A percentile compares a stretch with the other conserved stretches of the same genome.
Conservation (phyloP, 1,140 invertebrate species). For the Cyclargus thomasi region DNA sequence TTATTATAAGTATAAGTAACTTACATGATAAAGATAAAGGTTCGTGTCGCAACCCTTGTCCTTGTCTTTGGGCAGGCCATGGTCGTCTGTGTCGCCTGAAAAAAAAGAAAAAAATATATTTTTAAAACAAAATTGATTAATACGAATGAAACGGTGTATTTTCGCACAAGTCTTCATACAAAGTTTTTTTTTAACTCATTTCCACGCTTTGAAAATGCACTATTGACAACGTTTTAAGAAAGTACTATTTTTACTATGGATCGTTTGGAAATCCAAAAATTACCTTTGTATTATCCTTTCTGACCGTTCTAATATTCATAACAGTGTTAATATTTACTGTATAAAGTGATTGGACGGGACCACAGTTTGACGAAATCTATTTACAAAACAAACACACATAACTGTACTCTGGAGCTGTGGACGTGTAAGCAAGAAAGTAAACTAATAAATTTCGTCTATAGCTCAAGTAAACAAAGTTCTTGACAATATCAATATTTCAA, state of each 20-base stretch:
- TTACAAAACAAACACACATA: neutral
- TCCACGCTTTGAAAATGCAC: too few species aligned
- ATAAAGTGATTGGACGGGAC: too few species aligned
- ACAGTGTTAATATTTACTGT: too few species aligned
- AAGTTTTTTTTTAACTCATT: too few species aligned
- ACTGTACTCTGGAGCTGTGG: neutral
- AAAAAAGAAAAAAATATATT: constrained; percentile 24
- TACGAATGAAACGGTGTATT: too few species aligned
- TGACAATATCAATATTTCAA: constrained; percentile 1
- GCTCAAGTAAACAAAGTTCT: neutral
- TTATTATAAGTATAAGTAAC: constrained; percentile 22
- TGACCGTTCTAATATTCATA: too few species aligned
- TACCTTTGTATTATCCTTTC: too few species aligned
- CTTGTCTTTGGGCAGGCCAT: constrained; percentile 65
- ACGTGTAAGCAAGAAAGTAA: neutral
- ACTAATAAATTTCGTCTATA: neutral
- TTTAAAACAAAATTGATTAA: neutral
- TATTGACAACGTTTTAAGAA: too few species aligned
- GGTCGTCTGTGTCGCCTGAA: constrained; percentile 63
- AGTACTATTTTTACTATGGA: too few species aligned
- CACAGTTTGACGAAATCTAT: neutral
- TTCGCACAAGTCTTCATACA: too few species aligned
- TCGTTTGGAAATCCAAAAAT: too few species aligned
- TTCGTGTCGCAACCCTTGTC: constrained; percentile 65
- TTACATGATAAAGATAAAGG: constrained; percentile 68